Percentiles rank a stretch among this genome's conserved stretches.
Conservation (phyloP, 2,888 invertebrate species). For the Chouioia cunea region DNA sequence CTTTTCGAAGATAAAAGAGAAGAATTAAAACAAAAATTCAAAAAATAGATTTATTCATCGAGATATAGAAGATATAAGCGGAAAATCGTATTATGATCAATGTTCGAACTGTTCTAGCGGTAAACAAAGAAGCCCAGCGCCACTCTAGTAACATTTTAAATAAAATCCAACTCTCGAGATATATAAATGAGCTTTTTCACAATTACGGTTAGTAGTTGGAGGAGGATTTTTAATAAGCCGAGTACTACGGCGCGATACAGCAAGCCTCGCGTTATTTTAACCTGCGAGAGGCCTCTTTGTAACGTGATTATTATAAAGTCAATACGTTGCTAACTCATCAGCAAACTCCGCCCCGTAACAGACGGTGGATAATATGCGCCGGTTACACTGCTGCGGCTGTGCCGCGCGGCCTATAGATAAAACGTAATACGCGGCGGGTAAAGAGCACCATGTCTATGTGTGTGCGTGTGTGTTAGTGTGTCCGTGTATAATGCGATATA, state of each 20-base stretch:
- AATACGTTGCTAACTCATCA: slow-evolving; percentile 69
- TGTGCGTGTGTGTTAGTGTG: neutral
- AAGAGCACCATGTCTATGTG: slow-evolving; percentile 6
- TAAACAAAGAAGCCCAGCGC: no score
- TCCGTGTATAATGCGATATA: slow-evolving; percentile 43
- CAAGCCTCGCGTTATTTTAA: no score
- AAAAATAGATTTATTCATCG: no score
- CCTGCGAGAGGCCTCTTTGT: slow-evolving; percentile 47
- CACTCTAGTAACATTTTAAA: no score
- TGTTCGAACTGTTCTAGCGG: no score
- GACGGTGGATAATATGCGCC: slow-evolving; percentile 56
- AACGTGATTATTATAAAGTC: slow-evolving; percentile 69
- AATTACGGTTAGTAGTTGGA: no score
- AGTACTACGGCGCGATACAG: slow-evolving; percentile 17
- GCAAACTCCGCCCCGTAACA: slow-evolving; percentile 67
- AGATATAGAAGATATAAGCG: no score
- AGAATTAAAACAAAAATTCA: no score
- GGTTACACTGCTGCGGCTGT: slow-evolving; percentile 15
- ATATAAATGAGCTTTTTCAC: no score
- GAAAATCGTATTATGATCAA: no score
- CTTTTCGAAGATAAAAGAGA: no score
- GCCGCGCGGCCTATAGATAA: slow-evolving; percentile 36
- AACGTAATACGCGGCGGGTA: slow-evolving; percentile 41
- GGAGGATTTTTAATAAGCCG: slow-evolving; percentile 42
- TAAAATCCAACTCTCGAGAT: no score